phyloP scores from a whole-genome alignment of 2,113 vertebrate genomes.

The Corythornis vintsioides region DNA sequence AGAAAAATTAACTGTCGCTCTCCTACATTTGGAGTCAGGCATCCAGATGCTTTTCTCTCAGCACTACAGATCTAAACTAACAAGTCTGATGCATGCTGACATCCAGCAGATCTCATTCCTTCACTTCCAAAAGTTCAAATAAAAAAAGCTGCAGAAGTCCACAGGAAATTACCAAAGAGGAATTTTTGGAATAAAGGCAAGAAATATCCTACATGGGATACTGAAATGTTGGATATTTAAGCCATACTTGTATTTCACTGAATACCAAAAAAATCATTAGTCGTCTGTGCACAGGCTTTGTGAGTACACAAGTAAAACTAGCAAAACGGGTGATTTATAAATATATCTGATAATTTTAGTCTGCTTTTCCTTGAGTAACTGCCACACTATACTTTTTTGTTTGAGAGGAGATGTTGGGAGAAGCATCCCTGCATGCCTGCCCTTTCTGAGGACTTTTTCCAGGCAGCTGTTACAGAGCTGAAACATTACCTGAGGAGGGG shows the following conservation, averaged over 20 bases:
- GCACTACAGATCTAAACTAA: not conserved
- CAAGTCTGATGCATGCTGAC: conserved; percentile 44
- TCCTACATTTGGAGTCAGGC: not conserved
- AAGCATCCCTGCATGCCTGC: not conserved
- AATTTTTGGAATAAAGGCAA: not conserved
- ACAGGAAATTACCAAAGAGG: not conserved
- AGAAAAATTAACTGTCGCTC: conserved; percentile 62
- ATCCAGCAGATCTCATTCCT: conserved; percentile 57
- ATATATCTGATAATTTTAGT: not conserved
- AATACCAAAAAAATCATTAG: not conserved
- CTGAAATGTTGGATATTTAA: not conserved
- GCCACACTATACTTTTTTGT: not conserved
- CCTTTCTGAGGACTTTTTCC: not conserved
- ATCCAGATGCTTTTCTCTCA: not conserved
- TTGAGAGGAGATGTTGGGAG: not conserved
- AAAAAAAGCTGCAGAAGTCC: conserved; percentile 14
- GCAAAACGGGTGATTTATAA: not conserved
- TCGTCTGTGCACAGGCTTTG: accelerated
- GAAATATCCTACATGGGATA: not conserved
- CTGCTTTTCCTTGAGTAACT: not conserved
- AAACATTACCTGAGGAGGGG: not conserved
- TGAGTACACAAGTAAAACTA: not conserved
- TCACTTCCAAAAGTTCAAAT: conserved; percentile 31
- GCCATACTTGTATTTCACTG: accelerated
- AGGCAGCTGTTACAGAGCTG: not conserved